phyloP scores from a whole-genome alignment of 2,888 invertebrate genomes.

The Platycheirus rosarum region DNA sequence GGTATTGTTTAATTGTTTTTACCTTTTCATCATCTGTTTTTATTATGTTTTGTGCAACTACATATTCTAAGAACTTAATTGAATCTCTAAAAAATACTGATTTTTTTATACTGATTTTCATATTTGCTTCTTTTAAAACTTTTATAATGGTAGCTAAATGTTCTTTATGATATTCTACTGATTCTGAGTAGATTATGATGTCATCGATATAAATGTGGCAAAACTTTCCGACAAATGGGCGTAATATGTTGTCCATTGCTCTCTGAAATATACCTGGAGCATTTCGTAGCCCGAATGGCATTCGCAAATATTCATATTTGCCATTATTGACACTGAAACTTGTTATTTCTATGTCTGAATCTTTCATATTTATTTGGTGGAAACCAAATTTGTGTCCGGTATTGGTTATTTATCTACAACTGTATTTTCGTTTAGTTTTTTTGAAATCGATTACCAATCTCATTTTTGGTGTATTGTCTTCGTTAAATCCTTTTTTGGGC shows the following conservation, averaged over 20 bases:
- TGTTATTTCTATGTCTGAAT: neutral
- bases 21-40: constrained; percentile 16
- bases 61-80: constrained; percentile 24
- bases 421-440: constrained; percentile 16
- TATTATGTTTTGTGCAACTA: constrained; percentile 15
- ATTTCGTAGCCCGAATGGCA: constrained; percentile 56
- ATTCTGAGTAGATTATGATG: constrained; percentile 39
- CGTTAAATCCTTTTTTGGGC: constrained; percentile 18
- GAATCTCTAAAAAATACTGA: constrained; percentile 13
- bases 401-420: constrained; percentile 31
- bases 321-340: neutral
- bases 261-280: constrained; percentile 59
- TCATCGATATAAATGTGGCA: constrained; percentile 57
- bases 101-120: constrained; percentile 28
- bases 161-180: constrained; percentile 27
- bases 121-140: constrained; percentile 43
- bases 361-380: neutral
- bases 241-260: constrained; percentile 41
- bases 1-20: constrained; percentile 30
- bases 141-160: constrained; percentile 36
- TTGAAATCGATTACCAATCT: constrained; percentile 28
- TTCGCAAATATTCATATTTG: neutral
- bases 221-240: constrained; percentile 29
- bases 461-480: constrained; percentile 21
- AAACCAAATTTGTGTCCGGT: constrained; percentile 36